These are phyloP conservation scores for Hemithea aestivaria DNA, from an alignment of 2,888 invertebrate genomes.

Conservation along the genomic window DNA sequence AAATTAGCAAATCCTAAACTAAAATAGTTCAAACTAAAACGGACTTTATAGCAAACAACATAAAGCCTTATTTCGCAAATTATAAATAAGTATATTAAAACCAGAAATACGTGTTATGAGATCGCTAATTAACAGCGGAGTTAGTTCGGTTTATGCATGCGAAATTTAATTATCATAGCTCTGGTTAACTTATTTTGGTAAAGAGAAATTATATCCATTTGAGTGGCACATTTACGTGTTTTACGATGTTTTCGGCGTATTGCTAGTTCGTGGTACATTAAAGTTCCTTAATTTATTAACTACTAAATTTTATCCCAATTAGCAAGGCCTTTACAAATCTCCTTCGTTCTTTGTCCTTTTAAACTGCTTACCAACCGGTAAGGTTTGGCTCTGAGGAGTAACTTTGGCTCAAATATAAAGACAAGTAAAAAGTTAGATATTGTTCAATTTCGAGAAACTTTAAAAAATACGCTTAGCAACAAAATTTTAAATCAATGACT, in stretches of 20 bases:
- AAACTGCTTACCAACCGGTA: too few relatives aligned
- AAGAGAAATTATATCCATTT: conserved; percentile 2
- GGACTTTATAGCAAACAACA: not conserved
- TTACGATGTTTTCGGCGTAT: not conserved
- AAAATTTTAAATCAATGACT: too few relatives aligned
- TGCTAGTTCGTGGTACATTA: too few relatives aligned
- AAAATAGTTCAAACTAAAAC: not conserved
- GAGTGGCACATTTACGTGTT: not conserved
- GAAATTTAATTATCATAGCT: conserved; percentile 35
- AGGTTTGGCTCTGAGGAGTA: too few relatives aligned
- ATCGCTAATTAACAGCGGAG: conserved; percentile 40
- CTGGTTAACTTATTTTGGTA: conserved; percentile 23
- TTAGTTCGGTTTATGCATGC: conserved; percentile 35
- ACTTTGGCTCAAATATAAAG: too few relatives aligned
- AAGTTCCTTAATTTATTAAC: too few relatives aligned
- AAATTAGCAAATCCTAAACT: not conserved
- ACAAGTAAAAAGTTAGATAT: too few relatives aligned
- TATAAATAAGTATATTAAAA: conserved; percentile 27
- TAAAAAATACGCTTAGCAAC: too few relatives aligned
- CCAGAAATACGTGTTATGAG: conserved; percentile 36
- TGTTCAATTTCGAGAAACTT: too few relatives aligned
- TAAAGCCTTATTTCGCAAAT: conserved; percentile 1
- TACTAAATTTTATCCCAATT: too few relatives aligned
- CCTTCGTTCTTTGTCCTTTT: too few relatives aligned
- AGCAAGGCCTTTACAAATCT: too few relatives aligned